These are phyloP conservation scores for Ctena decussata DNA, from an alignment of 2,888 invertebrate species.

Conservation along the genomic window DNA sequence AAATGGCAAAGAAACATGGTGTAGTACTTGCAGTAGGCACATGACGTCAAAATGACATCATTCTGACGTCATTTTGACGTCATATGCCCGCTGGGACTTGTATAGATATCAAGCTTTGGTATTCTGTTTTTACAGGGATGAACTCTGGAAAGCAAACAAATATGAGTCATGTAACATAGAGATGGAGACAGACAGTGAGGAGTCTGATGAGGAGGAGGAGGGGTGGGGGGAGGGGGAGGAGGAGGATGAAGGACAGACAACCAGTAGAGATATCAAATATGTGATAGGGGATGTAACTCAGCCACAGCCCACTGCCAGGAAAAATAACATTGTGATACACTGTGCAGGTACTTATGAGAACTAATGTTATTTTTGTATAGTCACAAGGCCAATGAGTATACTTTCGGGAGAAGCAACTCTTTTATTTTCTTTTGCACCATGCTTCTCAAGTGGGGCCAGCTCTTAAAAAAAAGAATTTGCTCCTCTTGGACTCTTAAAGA, in stretches of 20 bases:
- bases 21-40: too few relatives aligned
- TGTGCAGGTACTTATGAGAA: conserved; percentile 83
- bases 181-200: conserved; percentile 63
- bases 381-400: too few relatives aligned
- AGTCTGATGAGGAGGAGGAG: conserved; percentile 62
- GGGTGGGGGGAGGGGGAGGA: conserved; percentile 64
- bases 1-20: too few relatives aligned
- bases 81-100: too few relatives aligned
- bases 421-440: too few relatives aligned
- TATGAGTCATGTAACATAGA: conserved; percentile 79
- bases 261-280: conserved; percentile 77
- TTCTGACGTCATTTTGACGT: too few relatives aligned
- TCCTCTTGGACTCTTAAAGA: too few relatives aligned
- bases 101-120: conserved; percentile 10
- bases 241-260: conserved; percentile 55
- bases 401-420: too few relatives aligned
- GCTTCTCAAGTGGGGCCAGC: too few relatives aligned
- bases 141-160: conserved; percentile 80
- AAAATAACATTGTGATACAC: conserved; percentile 85
- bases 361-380: not conserved
- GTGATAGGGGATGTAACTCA: conserved; percentile 87
- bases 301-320: conserved; percentile 74
- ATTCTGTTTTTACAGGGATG: conserved; percentile 71
- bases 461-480: too few relatives aligned
- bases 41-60: too few relatives aligned